These are phyloP conservation scores for Onthophagus taurus DNA, from an alignment of 1,140 invertebrate genomes.

Conservation along the genomic window DNA sequence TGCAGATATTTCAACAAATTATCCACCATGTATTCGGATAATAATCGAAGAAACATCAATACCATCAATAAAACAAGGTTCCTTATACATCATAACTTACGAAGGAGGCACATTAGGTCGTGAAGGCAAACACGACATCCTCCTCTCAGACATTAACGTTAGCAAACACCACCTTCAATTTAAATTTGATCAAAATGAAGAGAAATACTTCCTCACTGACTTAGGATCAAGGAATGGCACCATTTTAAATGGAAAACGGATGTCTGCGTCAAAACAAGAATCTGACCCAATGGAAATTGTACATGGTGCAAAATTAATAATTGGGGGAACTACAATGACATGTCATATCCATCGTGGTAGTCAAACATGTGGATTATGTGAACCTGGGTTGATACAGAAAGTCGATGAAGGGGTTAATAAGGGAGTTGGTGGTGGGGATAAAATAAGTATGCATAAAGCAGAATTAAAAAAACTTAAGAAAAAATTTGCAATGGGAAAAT, in stretches of 20 bases:
- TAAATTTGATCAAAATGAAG: conserved; percentile 49
- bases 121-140: conserved; percentile 65
- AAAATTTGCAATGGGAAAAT: conserved; percentile 67
- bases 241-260: conserved; percentile 63
- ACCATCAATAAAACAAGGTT: conserved; percentile 59
- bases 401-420: background rate
- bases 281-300: conserved; percentile 51
- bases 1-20: conserved; percentile 59
- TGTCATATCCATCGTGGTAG: conserved; percentile 79
- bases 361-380: conserved; percentile 82
- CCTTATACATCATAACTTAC: conserved; percentile 75
- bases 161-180: conserved; percentile 68
- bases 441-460: conserved; percentile 50
- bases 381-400: conserved; percentile 62
- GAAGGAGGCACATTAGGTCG: conserved; percentile 77
- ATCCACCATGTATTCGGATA: conserved; percentile 80
- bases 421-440: conserved; percentile 12
- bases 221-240: conserved; percentile 83
- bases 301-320: conserved; percentile 65
- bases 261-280: conserved; percentile 61
- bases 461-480: conserved; percentile 69
- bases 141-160: conserved; percentile 70
- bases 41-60: conserved; percentile 68
- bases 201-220: conserved; percentile 64
- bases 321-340: conserved; percentile 65